phyloP scores from a whole-genome alignment of 2,888 invertebrate genomes.

The Chymomyza fuscimana region DNA sequence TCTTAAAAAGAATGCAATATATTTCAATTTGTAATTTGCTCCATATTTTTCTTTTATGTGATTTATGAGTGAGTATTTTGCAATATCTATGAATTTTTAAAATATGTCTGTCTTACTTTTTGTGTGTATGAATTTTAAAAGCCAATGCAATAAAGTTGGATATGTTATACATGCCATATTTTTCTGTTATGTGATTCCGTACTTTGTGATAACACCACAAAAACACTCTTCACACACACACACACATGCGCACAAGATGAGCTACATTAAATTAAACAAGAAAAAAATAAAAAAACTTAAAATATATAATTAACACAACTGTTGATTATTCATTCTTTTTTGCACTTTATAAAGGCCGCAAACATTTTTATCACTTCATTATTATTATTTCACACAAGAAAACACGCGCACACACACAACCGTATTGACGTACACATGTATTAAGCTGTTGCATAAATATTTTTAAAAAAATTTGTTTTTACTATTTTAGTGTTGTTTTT shows the following conservation, averaged over 20 bases:
- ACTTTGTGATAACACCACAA: too few species aligned
- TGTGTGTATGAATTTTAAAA: too few species aligned
- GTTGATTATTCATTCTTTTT: slow-evolving; percentile 25
- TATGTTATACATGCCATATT: too few species aligned
- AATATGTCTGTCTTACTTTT: too few species aligned
- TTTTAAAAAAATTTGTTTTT: slow-evolving; percentile 22
- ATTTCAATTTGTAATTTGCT: too few species aligned
- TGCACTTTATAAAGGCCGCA: slow-evolving; percentile 29
- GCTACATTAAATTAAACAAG: not conserved
- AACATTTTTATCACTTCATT: slow-evolving; percentile 50
- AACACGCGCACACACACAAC: slow-evolving; percentile 29
- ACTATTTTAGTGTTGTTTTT: slow-evolving; percentile 23
- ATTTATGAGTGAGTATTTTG: too few species aligned
- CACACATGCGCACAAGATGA: not conserved
- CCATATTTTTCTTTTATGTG: too few species aligned
- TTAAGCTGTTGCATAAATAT: slow-evolving; percentile 46
- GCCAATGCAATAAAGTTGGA: too few species aligned
- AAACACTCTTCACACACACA: too few species aligned
- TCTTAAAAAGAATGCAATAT: too few species aligned
- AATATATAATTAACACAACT: slow-evolving; percentile 59
- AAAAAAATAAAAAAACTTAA: not conserved
- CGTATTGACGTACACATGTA: slow-evolving; percentile 22
- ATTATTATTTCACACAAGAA: slow-evolving; percentile 28
- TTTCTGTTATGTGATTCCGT: too few species aligned
- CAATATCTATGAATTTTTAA: too few species aligned